A percentile compares a stretch with the other conserved stretches of the same genome.
Conservation (phyloP, 2,888 invertebrate genomes). For the Ennomos erosarius region DNA sequence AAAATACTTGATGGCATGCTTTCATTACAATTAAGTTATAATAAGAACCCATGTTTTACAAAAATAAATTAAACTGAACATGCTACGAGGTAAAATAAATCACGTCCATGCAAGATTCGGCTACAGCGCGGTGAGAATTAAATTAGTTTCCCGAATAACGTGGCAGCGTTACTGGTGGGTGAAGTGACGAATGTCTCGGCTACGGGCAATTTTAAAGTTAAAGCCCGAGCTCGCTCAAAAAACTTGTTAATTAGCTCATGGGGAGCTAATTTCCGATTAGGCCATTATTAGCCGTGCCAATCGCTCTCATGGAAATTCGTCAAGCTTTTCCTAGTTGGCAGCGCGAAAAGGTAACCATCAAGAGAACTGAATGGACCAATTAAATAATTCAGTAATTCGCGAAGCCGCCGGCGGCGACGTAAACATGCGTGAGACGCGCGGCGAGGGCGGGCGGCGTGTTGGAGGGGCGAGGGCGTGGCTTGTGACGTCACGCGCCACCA, state of each 20-base stretch:
- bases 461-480: conserved; percentile 79
- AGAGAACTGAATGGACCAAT: conserved; percentile 83
- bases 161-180: conserved; percentile 2
- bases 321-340: conserved; percentile 72
- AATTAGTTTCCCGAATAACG: conserved; percentile 2
- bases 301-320: conserved; percentile 67
- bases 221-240: conserved; percentile 30
- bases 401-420: conserved; percentile 80
- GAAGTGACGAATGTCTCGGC: conserved; percentile 8
- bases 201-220: conserved; percentile 23
- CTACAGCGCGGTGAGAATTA: conserved; percentile 4
- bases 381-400: conserved; percentile 84
- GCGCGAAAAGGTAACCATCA: conserved; percentile 79
- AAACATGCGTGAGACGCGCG: conserved; percentile 80
- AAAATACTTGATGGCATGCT: too few species aligned
- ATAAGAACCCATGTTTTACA: too few species aligned
- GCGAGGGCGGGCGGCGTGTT: conserved; percentile 52
- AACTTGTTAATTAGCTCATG: conserved; percentile 48
- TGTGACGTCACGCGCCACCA: conserved; percentile 72
- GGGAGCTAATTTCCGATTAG: conserved; percentile 54
- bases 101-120: too few species aligned
- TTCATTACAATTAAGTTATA: too few species aligned
- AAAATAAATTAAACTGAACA: too few species aligned
- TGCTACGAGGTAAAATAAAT: too few species aligned
- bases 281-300: conserved; percentile 69